Evolutionary conservation across 2,113 vertebrate species (phyloP).

Genomic region (Oplegnathus fasciatus): DNA sequence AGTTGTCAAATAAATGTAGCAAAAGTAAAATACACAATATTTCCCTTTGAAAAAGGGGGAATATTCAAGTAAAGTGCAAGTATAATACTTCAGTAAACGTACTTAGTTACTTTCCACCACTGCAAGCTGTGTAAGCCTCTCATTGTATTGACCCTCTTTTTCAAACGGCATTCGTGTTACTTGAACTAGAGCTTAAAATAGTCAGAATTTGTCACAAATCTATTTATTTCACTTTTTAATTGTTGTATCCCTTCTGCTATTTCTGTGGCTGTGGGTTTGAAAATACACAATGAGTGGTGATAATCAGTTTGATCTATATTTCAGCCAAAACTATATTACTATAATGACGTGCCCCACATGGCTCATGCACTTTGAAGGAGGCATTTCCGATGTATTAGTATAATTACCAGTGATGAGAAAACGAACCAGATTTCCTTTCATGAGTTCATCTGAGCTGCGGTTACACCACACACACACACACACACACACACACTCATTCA

Average conservation of each 20-base stretch:
- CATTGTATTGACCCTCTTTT: neutral
- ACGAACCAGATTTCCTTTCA: slow-evolving; percentile 95
- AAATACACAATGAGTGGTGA: slow-evolving; percentile 86
- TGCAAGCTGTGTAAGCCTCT: neutral
- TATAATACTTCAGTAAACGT: neutral
- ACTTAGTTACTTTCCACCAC: neutral
- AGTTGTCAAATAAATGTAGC: neutral
- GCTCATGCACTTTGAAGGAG: slow-evolving; percentile 94
- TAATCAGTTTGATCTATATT: slow-evolving; percentile 94
- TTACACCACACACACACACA: slow-evolving; percentile 77
- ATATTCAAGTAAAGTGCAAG: neutral
- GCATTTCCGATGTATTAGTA: slow-evolving; percentile 94
- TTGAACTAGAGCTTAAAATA: neutral
- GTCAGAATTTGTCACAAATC: neutral
- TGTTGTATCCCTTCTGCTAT: neutral
- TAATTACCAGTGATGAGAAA: slow-evolving; percentile 97
- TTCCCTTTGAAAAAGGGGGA: too few relatives aligned
- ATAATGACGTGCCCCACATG: slow-evolving; percentile 93
- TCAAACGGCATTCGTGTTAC: neutral
- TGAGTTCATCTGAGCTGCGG: slow-evolving; percentile 91
- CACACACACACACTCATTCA: neutral
- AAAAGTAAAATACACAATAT: too few relatives aligned
- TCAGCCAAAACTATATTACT: slow-evolving; percentile 93
- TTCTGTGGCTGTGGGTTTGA: slow-evolving; percentile 71
- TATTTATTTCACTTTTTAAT: neutral